Percentiles rank a stretch among this genome's conserved stretches.
phyloP scores from a whole-genome alignment of 2,888 invertebrate genomes.

The Drosophila hawaiiensis region DNA sequence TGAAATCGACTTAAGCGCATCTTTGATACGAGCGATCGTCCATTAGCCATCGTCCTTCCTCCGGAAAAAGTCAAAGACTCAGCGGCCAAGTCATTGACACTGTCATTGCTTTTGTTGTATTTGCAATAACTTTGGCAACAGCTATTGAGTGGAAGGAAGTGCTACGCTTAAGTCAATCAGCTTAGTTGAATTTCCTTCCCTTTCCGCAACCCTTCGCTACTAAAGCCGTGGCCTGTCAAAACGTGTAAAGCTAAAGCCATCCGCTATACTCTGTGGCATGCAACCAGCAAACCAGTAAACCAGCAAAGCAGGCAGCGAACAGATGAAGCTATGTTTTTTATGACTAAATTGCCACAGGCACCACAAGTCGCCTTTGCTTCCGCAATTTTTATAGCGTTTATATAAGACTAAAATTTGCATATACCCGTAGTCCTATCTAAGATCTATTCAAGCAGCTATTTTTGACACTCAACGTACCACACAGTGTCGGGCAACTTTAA shows the following conservation, averaged over 20 bases:
- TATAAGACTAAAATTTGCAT: conserved; percentile 40
- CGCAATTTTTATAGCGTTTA: conserved; percentile 8
- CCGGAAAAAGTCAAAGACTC: conserved; percentile 26
- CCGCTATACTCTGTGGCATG: conserved; percentile 4
- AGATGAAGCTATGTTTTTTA: conserved; percentile 25
- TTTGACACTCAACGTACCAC: conserved; percentile 22
- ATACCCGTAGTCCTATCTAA: conserved; percentile 20
- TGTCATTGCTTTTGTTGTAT: conserved; percentile 21
- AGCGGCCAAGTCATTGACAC: conserved; percentile 65
- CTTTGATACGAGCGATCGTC: conserved; percentile 26
- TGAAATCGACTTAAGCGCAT: conserved; percentile 74
- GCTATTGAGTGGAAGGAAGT: conserved; percentile 59
- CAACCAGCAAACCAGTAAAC: conserved; percentile 7
- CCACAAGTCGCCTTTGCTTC: background rate
- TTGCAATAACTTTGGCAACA: conserved; percentile 34
- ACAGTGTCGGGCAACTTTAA: conserved; percentile 25
- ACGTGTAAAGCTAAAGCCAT: conserved; percentile 39
- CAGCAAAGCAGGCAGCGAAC: background rate
- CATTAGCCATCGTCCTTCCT: conserved; percentile 39
- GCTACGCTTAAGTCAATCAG: conserved; percentile 67
- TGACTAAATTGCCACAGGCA: conserved; percentile 22
- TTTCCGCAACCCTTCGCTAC: background rate
- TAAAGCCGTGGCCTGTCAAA: conserved; percentile 29
- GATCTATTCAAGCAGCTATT: conserved; percentile 23
- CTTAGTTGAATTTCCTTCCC: conserved; percentile 53